Conservation (phyloP, 2,888 invertebrate genomes). For the Prosopocoilus inquinatus region DNA sequence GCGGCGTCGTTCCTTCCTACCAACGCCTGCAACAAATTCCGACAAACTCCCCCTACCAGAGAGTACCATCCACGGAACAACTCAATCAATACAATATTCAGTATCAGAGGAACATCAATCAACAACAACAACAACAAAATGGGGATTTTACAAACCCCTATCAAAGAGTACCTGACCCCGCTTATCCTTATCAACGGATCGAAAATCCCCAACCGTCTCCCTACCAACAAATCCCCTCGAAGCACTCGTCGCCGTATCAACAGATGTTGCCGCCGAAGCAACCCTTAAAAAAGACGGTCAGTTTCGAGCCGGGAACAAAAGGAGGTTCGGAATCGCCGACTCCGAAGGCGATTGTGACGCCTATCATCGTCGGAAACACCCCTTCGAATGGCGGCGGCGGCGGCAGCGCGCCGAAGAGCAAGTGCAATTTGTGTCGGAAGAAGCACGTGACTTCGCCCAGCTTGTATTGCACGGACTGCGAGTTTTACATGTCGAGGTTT, state of each 20-base stretch:
- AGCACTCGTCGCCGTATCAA: conserved; percentile 58
- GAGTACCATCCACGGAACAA: conserved; percentile 33
- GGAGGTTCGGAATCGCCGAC: conserved; percentile 51
- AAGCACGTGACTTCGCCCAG: conserved; percentile 75
- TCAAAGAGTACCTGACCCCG: conserved; percentile 34
- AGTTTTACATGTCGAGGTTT: conserved; percentile 87
- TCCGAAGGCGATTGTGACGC: conserved; percentile 46
- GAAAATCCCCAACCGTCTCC: conserved; percentile 28
- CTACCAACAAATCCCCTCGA: conserved; percentile 46
- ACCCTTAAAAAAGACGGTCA: conserved; percentile 64
- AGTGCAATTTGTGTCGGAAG: conserved; percentile 86
- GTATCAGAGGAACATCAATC: conserved; percentile 11
- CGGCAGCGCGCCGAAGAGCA: conserved; percentile 6
- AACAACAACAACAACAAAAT: not conserved
- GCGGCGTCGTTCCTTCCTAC: conserved; percentile 24
- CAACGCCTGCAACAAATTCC: conserved; percentile 22
- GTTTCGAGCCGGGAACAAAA: conserved; percentile 72
- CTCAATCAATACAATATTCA: conserved; percentile 15
- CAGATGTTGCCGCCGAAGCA: conserved; percentile 62
- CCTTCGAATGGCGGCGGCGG: conserved; percentile 5
- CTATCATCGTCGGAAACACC: conserved; percentile 45
- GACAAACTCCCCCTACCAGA: conserved; percentile 35
- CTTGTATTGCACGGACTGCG: conserved; percentile 86
- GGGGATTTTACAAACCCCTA: conserved; percentile 27
- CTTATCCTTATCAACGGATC: conserved; percentile 46